A percentile compares a stretch with the other conserved stretches of the same genome.
Conservation (phyloP, 2,113 vertebrate genomes). For the Epinephelus fuscoguttatus region DNA sequence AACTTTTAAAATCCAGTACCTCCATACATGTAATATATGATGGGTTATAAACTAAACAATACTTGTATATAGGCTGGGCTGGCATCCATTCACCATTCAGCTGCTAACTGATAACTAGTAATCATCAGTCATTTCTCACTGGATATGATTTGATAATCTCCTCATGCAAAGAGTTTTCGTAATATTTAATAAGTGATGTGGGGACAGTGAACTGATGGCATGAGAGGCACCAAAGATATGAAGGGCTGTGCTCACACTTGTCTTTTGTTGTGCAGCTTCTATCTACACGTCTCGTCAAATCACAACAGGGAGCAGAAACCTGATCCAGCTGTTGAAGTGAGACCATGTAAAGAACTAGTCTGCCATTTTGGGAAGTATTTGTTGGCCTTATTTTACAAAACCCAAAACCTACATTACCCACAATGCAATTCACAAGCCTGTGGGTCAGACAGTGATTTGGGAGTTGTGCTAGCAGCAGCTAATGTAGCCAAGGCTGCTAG, state of each 20-base stretch:
- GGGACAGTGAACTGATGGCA: not conserved
- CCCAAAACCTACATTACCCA: not conserved
- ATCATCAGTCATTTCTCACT: not conserved
- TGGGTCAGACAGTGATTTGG: too few relatives aligned
- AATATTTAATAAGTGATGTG: not conserved
- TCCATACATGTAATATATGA: not conserved
- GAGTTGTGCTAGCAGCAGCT: too few relatives aligned
- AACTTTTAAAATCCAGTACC: not conserved
- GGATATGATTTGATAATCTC: not conserved
- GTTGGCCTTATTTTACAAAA: too few relatives aligned
- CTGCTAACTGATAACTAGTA: not conserved
- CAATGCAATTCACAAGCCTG: not conserved
- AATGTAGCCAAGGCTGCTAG: too few relatives aligned
- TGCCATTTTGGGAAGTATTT: not conserved
- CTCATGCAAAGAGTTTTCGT: not conserved
- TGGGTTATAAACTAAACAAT: not conserved
- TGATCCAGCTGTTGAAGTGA: not conserved
- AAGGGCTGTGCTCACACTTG: not conserved
- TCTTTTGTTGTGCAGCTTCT: not conserved
- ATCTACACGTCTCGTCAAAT: not conserved
- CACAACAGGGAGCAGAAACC: not conserved
- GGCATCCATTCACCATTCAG: not conserved
- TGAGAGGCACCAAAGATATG: not conserved
- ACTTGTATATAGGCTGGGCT: not conserved
- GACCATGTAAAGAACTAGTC: not conserved